These are phyloP conservation scores for Falcunculus frontatus DNA, from an alignment of 2,113 vertebrate species.

Conservation along the genomic window DNA sequence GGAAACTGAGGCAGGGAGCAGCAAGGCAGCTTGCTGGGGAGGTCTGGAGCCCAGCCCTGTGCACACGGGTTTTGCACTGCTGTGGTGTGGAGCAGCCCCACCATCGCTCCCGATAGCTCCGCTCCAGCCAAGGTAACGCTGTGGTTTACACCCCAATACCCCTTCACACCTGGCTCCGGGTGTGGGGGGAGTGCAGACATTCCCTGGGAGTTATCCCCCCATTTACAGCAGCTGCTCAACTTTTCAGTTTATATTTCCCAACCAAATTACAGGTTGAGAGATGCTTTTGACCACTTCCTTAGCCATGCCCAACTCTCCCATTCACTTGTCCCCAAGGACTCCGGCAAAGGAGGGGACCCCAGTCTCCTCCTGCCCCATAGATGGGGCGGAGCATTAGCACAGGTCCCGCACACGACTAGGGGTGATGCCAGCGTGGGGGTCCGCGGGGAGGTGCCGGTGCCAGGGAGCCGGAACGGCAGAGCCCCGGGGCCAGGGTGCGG, in stretches of 20 bases:
- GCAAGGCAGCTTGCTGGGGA: neutral
- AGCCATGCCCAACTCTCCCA: neutral
- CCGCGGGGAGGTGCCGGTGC: no score
- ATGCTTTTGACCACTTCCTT: neutral
- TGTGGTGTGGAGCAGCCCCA: neutral
- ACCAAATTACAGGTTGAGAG: neutral
- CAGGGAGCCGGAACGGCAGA: neutral
- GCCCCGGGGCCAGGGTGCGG: neutral
- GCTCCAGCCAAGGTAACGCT: neutral
- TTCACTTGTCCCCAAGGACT: neutral
- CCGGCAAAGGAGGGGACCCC: neutral
- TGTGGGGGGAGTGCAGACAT: neutral
- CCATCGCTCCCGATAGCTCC: fast-evolving
- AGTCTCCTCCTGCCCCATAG: neutral
- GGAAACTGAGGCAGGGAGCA: neutral
- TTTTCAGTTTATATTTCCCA: neutral
- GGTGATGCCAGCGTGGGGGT: neutral
- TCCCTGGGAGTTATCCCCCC: fast-evolving
- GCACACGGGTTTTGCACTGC: fast-evolving
- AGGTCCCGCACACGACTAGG: neutral
- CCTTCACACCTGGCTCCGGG: neutral
- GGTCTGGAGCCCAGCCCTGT: neutral
- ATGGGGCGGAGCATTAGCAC: neutral
- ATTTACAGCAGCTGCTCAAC: neutral
- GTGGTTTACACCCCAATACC: neutral